Percentiles rank a stretch among this genome's conserved stretches.
phyloP scores from a whole-genome alignment of 2,797 vertebrate species.

The Pseudomugil gertrudae region DNA sequence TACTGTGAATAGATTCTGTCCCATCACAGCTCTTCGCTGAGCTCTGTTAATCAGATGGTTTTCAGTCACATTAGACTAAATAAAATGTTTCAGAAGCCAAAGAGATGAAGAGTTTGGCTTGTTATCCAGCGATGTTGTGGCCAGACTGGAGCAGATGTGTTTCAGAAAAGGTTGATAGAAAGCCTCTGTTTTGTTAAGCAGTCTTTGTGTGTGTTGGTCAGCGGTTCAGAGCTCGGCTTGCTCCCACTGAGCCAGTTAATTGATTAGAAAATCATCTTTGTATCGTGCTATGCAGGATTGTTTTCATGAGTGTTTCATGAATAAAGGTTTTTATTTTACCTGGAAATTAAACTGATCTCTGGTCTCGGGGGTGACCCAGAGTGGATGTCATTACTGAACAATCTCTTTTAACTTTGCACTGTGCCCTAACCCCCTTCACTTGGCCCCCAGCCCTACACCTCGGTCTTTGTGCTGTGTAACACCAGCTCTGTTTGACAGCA shows the following conservation, averaged over 20 bases:
- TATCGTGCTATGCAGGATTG: too few species aligned
- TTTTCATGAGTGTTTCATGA: background rate
- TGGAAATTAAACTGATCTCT: background rate
- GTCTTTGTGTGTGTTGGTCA: background rate
- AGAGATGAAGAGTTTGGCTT: too few species aligned
- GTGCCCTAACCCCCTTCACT: constrained; percentile 57
- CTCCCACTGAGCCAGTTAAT: background rate
- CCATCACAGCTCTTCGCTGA: background rate
- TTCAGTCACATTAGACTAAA: too few species aligned
- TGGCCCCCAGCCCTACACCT: constrained; percentile 30
- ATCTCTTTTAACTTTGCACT: constrained; percentile 39
- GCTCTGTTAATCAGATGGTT: too few species aligned
- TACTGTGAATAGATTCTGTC: too few species aligned
- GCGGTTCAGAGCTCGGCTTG: background rate
- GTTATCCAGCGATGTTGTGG: too few species aligned
- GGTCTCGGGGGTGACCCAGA: too few species aligned
- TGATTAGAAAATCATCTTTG: too few species aligned
- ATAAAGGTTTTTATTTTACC: background rate
- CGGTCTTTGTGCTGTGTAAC: constrained; percentile 61
- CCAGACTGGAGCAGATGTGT: too few species aligned
- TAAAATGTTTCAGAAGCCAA: too few species aligned
- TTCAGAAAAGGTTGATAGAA: too few species aligned
- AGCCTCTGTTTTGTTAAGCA: too few species aligned
- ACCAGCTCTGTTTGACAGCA: constrained; percentile 75
- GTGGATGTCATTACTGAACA: constrained; percentile 45